Base-by-base conservation (phyloP, 2,888 invertebrate species). In the Ectemnius continuus region DNA sequence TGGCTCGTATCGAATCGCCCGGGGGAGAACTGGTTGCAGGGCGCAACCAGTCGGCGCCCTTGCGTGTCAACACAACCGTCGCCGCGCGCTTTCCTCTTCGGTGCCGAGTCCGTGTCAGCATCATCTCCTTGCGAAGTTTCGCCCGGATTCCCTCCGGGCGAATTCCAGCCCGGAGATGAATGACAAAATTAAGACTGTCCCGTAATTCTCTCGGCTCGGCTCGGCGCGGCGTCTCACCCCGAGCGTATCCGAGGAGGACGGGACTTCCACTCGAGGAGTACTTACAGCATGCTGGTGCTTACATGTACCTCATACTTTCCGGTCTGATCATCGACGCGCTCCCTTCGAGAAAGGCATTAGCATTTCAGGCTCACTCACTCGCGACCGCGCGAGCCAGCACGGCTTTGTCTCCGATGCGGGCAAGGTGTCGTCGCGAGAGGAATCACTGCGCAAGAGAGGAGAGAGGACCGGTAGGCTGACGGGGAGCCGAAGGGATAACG, bases 101-200 rank as follows among this genome's bases (percentile, higher is more conserved):
- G 56, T n/a, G 8, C 58, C 62, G 64, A 69, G 70, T 63, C 61
- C 26, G 45, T 61, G 14, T 18, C 36, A 28, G 28, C 59, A 36
- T 13, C 56, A 20, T n/a, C 62, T 13, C 52, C 36, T 36, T 11
- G 36, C 36, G 6, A 36, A 8, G 36, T 8, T 36, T 36, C 36
- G 36, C 8, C 8, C 26, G 6, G 52, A 28, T 47, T 48, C 64
- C 62, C 60, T 61, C 73, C 14, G 60, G 61, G 59, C 77, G 62
- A 46, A 20, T 36, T 36, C 36, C 36, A 11, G 36, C 66, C 60
- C 23, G 67, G 69, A 67, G 75, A 79, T 76, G 81, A 82, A 81
- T 75, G 81, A 80, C 67, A 71, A 83, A 83, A 83, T 83, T 80
- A 83, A 83, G 81, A 81, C 70, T 78, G 82, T 82, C 82, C 80